phyloP scores from a whole-genome alignment of 2,888 invertebrate genomes.

The Spialia ferax region DNA sequence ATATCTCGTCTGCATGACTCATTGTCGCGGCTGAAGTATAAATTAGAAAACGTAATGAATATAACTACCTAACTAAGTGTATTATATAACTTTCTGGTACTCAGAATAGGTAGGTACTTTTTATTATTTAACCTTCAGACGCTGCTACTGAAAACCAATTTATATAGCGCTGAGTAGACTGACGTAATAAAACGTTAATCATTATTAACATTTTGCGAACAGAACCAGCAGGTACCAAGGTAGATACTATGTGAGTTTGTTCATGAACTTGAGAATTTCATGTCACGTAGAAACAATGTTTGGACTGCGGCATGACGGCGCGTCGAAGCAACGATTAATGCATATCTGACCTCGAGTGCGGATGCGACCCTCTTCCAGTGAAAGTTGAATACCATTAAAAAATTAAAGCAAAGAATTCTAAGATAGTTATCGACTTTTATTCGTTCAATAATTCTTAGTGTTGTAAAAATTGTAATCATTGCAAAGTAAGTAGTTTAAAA shows the following conservation, averaged over 20 bases:
- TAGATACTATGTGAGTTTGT: background rate
- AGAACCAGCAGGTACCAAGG: too few species aligned
- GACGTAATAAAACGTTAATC: too few species aligned
- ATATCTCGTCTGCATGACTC: too few species aligned
- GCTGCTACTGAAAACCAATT: too few species aligned
- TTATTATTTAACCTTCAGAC: too few species aligned
- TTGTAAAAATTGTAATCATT: conserved; percentile 18
- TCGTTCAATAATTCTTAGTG: conserved; percentile 33
- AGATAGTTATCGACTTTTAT: conserved; percentile 46
- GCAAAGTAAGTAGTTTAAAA: conserved; percentile 13
- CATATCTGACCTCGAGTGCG: conserved; percentile 44
- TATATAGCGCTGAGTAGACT: too few species aligned
- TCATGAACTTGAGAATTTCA: conserved; percentile 38
- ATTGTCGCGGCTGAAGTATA: background rate
- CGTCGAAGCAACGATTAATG: conserved; percentile 36
- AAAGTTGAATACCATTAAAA: conserved; percentile 54
- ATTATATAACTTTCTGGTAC: background rate
- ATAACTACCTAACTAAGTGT: background rate
- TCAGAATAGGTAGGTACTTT: too few species aligned
- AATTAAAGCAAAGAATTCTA: conserved; percentile 46
- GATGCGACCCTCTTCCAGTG: conserved; percentile 55
- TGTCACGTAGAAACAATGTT: conserved; percentile 22
- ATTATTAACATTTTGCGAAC: too few species aligned
- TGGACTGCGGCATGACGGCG: background rate
- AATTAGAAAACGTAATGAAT: background rate